A percentile compares a stretch with the other conserved stretches of the same genome.
Conservation (phyloP, 1,140 invertebrate genomes). For the Zophobas morio region DNA sequence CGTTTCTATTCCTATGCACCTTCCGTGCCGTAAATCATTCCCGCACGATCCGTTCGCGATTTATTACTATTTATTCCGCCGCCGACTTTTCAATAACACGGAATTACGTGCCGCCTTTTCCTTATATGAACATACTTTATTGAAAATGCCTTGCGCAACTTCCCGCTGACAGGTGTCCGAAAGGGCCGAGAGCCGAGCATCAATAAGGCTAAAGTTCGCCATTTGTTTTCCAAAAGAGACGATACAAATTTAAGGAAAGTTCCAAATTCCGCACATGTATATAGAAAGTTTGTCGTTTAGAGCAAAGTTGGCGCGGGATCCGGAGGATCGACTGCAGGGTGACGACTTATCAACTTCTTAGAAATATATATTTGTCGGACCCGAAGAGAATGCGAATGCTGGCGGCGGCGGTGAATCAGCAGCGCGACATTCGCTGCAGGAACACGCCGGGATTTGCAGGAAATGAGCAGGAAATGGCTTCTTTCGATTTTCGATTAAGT, state of each 20-base stretch:
- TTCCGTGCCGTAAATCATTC: no score
- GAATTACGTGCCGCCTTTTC: no score
- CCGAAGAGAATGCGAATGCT: slow-evolving; percentile 8
- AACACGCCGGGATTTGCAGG: slow-evolving; percentile 43
- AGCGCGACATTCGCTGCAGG: slow-evolving; percentile 4
- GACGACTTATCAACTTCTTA: slow-evolving; percentile 40
- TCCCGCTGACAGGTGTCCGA: not conserved
- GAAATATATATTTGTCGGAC: slow-evolving; percentile 33
- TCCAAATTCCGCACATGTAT: slow-evolving; percentile 33
- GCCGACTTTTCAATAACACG: no score
- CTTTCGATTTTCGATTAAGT: slow-evolving; percentile 56
- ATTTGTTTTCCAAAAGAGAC: slow-evolving; percentile 16
- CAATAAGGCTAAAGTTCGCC: slow-evolving; percentile 1
- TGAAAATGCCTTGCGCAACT: no score
- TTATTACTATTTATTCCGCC: not conserved
- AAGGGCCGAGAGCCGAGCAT: not conserved
- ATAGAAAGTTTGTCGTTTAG: slow-evolving; percentile 37
- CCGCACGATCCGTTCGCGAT: no score
- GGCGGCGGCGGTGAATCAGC: slow-evolving; percentile 36
- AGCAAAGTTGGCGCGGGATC: slow-evolving; percentile 27
- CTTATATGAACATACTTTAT: no score
- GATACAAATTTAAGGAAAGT: slow-evolving; percentile 26
- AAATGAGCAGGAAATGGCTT: slow-evolving; percentile 57
- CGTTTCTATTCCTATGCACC: no score
- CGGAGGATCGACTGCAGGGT: slow-evolving; percentile 15